Evolutionary conservation across 2,888 invertebrate genomes (phyloP).

Genomic region (Pemphredon lugubris): DNA sequence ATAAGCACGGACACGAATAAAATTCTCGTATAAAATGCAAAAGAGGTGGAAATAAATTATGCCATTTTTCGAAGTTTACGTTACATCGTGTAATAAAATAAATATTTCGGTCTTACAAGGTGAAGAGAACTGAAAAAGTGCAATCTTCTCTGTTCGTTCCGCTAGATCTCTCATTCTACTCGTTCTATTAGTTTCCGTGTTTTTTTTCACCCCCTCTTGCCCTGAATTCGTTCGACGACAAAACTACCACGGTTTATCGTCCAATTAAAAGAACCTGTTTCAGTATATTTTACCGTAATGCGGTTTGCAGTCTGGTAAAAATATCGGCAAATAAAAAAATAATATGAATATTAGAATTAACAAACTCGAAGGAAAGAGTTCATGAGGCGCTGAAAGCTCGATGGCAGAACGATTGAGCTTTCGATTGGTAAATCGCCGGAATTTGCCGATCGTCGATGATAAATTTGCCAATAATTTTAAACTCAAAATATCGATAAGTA

Average conservation of each 20-base stretch:
- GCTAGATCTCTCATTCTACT: slow-evolving; percentile 1
- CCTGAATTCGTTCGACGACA: neutral
- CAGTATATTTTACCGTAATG: neutral
- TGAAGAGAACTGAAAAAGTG: neutral
- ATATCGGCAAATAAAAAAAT: neutral
- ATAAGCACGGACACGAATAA: neutral
- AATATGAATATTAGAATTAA: too few relatives aligned
- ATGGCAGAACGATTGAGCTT: too few relatives aligned
- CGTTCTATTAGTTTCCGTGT: neutral
- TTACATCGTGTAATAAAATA: neutral
- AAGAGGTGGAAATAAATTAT: neutral
- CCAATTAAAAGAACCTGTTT: neutral
- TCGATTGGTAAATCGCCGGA: too few relatives aligned
- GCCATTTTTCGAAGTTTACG: neutral
- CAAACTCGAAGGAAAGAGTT: too few relatives aligned
- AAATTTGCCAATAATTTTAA: too few relatives aligned
- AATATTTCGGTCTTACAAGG: neutral
- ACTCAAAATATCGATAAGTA: too few relatives aligned
- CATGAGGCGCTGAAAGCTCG: too few relatives aligned
- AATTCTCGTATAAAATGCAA: neutral
- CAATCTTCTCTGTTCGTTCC: slow-evolving; percentile 2
- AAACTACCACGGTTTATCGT: neutral
- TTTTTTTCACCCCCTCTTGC: neutral
- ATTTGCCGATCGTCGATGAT: too few relatives aligned
- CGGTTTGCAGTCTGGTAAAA: neutral